Base-by-base conservation (phyloP, 2,113 vertebrate genomes). In the Heteronetta atricapilla region DNA sequence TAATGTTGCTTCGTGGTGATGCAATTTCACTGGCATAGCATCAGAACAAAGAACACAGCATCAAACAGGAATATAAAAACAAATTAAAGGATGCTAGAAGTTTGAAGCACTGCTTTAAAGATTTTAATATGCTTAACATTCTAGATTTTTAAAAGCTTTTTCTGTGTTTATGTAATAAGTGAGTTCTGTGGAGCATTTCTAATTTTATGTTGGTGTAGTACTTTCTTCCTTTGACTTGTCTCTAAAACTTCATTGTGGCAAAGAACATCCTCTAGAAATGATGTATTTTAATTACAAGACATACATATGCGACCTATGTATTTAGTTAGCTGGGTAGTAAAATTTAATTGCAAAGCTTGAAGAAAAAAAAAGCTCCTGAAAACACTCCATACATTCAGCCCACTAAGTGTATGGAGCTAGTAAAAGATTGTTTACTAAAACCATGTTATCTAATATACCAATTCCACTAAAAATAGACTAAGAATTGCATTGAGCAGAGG, bases 271-370 rank as follows among this genome's bases (percentile, higher is more conserved):
- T 86, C 53, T 85, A 92, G 86, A 90, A 96, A 94, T 93, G 29
- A 94, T 95, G 53, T 93, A 73, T 95, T 97, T 97, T 97, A 96
- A 97, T 93, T 96, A 95, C 72, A 83, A 84, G 87, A 75, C 42
- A 76, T 90, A 89, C 89, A 72, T 91, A 91, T 91, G 69, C 34
- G 90, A 76, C 70, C 34, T 77, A 42, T 72, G 92, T 97, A 92
- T 92, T 96, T 63, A 89, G 58, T 91, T 96, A 96, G 86, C 70
- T 94, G 81, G 63, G 89, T 36, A 93, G 79, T 96, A 94, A 95
- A 96, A 92, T 88, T 96, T 94, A 96, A 97, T 95, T 83, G 67
- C 73, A 88, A 86, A 89, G 29, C 64, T 93, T 34, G 96, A 87
- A 94, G 85, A 96, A 87, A 55, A 76, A 88, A 97, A 84, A 55